These are phyloP conservation scores for Atta texana DNA, from an alignment of 1,140 invertebrate genomes.

Conservation along the genomic window DNA sequence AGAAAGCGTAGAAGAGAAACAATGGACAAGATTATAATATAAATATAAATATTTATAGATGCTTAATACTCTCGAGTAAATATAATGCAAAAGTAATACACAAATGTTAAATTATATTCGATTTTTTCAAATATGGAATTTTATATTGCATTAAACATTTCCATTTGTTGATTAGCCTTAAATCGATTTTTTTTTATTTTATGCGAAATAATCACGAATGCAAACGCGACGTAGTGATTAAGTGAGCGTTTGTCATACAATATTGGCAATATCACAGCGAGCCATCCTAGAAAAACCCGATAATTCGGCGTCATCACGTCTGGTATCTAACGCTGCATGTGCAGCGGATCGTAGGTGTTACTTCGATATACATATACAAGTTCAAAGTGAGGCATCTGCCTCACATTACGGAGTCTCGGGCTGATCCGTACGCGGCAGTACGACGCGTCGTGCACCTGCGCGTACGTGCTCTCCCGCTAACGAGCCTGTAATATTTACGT, in stretches of 20 bases:
- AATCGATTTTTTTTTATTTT: not conserved
- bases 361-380: not conserved
- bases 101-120: not conserved
- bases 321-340: not conserved
- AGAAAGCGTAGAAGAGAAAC: not conserved
- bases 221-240: not conserved
- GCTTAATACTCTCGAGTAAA: not conserved
- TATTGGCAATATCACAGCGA: not conserved
- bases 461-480: conserved; percentile 77
- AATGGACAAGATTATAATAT: not conserved
- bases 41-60: not conserved
- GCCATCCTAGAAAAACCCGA: not conserved
- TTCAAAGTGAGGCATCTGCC: conserved; percentile 51
- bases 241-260: not conserved
- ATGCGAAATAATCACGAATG: not conserved
- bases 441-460: conserved; percentile 71
- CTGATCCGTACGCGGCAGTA: conserved; percentile 16
- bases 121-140: not conserved
- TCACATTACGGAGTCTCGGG: conserved; percentile 38
- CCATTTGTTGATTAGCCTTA: not conserved
- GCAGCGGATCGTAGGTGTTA: conserved; percentile 38
- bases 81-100: not conserved
- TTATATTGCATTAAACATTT: not conserved
- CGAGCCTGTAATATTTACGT: conserved; percentile 81
- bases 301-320: conserved; percentile 20